Base-by-base conservation (phyloP, 2,888 invertebrate genomes). In the Ditula angustiorana region DNA sequence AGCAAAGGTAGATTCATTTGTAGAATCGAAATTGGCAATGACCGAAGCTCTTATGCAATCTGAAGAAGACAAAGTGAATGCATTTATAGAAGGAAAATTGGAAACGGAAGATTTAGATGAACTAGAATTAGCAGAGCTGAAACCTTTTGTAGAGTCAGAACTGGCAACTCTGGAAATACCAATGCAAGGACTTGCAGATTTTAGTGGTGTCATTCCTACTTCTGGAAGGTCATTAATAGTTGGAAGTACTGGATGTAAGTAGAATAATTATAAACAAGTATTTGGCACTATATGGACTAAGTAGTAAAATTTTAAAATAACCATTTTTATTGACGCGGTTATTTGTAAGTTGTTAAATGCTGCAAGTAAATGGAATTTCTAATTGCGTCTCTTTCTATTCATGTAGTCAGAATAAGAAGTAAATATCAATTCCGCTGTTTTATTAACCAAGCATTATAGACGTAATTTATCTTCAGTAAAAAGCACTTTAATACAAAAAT, bases 181-280 rank as follows among this genome's bases (percentile, higher is more conserved):
- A 5, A 10, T 60, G 7, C 41, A 41, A 24, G 63, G 35, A 5
- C 8, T 44, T n/a, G 44, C 4, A 21, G 5, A 41, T 5, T 37
- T 59, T 41, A 41, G 21, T 24, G 59, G 59, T 7, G n/a, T 28
- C 5, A 37, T 46, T 5, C 53, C 46, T 8, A 53, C 26, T 2
- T 13, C 61, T 0, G 46, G 61, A 8, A 19, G 26, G 3, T 24
- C 46, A 1, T 2, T 35, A 2, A 53, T 55, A 23, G 19, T 35
- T 47, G 61, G 61, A 35, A 61, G 10, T 26, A 55, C 53, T 33
- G 53, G 46, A 24, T 61, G 61, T 55, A 47, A 53, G 61, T 61
- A 33, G n/a, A 5, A 21, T 2, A n/a, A 11, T n/a, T n/a, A n/a
- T n/a, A n/a, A n/a, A n/a, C n/a, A n/a, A n/a, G n/a, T n/a, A n/a